phyloP scores from a whole-genome alignment of 2,113 vertebrate species.

The Petrocephalus zakoni region DNA sequence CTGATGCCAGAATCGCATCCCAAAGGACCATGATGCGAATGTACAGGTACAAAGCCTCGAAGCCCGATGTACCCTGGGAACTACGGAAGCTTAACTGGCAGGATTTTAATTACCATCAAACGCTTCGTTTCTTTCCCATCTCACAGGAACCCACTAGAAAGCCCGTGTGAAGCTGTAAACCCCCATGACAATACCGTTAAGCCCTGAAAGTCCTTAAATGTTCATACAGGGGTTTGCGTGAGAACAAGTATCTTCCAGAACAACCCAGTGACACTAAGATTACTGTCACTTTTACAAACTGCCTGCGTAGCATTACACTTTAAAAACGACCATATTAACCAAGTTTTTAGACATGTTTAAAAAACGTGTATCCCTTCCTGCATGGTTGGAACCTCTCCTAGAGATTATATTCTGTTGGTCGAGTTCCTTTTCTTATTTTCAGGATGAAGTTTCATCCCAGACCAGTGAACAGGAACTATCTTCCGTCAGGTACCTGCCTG shows the following conservation, averaged over 20 bases:
- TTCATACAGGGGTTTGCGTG: neutral
- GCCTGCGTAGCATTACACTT: neutral
- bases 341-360: neutral
- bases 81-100: neutral
- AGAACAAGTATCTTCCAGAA: neutral
- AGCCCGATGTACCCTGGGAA: neutral
- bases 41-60: neutral
- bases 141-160: neutral
- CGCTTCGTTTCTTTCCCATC: neutral
- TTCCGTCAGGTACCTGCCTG: neutral
- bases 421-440: neutral
- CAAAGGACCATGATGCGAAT: neutral
- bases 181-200: neutral
- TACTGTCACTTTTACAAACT: neutral
- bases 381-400: neutral
- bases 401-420: neutral
- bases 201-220: slow-evolving; percentile 10
- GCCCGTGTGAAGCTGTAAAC: neutral
- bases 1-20: neutral
- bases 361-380: neutral
- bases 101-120: neutral
- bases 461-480: neutral
- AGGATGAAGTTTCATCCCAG: neutral
- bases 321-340: neutral
- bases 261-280: neutral